Conservation (phyloP, 2,113 vertebrate species). For the Columba janthina region DNA sequence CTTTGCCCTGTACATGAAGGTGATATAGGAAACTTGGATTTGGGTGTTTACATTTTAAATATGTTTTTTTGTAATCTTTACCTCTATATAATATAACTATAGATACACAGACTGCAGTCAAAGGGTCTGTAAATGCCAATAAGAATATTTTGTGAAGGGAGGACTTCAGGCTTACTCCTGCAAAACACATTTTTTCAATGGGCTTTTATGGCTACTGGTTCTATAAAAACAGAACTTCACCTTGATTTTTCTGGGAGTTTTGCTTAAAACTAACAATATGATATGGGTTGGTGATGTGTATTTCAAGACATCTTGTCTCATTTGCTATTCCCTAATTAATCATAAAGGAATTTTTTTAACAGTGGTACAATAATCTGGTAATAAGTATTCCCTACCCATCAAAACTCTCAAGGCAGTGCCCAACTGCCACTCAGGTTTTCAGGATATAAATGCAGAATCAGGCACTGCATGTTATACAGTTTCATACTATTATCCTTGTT, state of each 20-base stretch:
- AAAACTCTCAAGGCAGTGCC: background rate
- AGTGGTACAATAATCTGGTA: background rate
- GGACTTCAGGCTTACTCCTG: background rate
- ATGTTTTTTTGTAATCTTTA: background rate
- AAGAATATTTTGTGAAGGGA: background rate
- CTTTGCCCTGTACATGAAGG: background rate
- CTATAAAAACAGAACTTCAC: background rate
- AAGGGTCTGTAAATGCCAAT: background rate
- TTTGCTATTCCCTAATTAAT: background rate
- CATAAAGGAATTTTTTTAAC: background rate
- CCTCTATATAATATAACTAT: background rate
- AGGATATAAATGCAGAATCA: background rate
- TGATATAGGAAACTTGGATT: background rate
- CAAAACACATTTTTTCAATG: background rate
- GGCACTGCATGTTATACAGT: background rate
- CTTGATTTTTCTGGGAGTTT: background rate
- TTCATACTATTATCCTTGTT: background rate
- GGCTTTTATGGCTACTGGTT: background rate
- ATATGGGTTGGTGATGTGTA: fast-evolving
- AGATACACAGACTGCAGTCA: background rate
- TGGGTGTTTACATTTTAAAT: background rate
- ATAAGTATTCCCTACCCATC: background rate
- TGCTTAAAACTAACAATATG: background rate
- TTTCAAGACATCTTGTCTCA: background rate
- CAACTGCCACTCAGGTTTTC: background rate